A percentile compares a stretch with the other conserved stretches of the same genome.
Evolutionary conservation across 1,140 invertebrate genomes (phyloP).

Genomic region (Macrocentrus cingulum): DNA sequence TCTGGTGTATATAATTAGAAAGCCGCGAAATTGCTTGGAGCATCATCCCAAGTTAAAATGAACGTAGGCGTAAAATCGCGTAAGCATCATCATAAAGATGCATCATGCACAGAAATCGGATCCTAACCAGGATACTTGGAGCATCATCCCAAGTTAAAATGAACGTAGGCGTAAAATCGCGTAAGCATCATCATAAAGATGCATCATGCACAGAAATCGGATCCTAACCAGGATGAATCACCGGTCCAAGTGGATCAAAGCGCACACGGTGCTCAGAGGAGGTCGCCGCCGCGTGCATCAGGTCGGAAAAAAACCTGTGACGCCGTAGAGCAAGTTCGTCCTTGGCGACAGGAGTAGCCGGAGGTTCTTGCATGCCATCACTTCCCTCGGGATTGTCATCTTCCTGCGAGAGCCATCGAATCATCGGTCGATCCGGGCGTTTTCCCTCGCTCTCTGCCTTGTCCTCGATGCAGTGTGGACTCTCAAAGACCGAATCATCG

Average conservation of each 20-base stretch:
- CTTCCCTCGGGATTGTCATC: constrained; percentile 45
- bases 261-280: constrained; percentile 73
- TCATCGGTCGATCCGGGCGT: constrained; percentile 39
- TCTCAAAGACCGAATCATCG: constrained; percentile 54
- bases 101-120: too few species aligned
- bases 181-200: background rate
- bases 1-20: constrained; percentile 43
- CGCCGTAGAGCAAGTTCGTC: constrained; percentile 74
- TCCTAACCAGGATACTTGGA: constrained; percentile 10
- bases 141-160: constrained; percentile 12
- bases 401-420: constrained; percentile 52
- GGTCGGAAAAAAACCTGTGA: constrained; percentile 75
- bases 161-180: constrained; percentile 18
- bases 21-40: constrained; percentile 31
- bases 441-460: constrained; percentile 6
- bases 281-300: constrained; percentile 70
- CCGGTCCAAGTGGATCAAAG: constrained; percentile 72
- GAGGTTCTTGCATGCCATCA: constrained; percentile 66
- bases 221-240: constrained; percentile 64
- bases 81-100: background rate
- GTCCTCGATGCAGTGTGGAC: constrained; percentile 27
- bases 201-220: constrained; percentile 1
- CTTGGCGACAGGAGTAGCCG: constrained; percentile 72
- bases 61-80: constrained; percentile 18
- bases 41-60: constrained; percentile 10